Evolutionary conservation across 2,113 vertebrate genomes (phyloP).

Genomic region (Peromyscus californicus): DNA sequence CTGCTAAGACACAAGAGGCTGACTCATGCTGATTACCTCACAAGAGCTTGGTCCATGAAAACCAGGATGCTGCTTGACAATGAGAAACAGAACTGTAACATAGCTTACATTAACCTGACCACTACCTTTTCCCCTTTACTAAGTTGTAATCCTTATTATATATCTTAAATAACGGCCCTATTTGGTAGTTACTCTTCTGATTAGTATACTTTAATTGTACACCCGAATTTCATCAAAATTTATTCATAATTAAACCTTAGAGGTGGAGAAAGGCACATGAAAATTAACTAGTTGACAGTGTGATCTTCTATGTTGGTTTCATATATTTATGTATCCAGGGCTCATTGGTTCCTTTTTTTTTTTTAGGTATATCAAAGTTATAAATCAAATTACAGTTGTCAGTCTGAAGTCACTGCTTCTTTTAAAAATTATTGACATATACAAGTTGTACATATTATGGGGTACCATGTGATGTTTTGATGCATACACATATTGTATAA

Average conservation of each 20-base stretch:
- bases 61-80: background rate
- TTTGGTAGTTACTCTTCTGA: background rate
- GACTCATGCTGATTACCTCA: conserved; percentile 48
- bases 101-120: background rate
- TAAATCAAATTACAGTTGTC: background rate
- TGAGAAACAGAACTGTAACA: conserved; percentile 37
- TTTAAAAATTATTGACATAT: background rate
- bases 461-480: background rate
- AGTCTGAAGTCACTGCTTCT: background rate
- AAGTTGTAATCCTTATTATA: background rate
- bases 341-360: background rate
- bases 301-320: background rate
- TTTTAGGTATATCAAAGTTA: background rate
- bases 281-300: background rate
- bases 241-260: conserved; percentile 15
- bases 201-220: background rate
- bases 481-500: background rate
- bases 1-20: conserved; percentile 42
- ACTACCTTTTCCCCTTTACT: background rate
- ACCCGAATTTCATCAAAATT: background rate
- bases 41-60: conserved; percentile 11
- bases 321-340: background rate
- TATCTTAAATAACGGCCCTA: conserved; percentile 3
- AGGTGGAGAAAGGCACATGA: background rate
- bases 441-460: background rate